phyloP scores from a whole-genome alignment of 2,888 invertebrate species.

The Bruchidius siliquastri region DNA sequence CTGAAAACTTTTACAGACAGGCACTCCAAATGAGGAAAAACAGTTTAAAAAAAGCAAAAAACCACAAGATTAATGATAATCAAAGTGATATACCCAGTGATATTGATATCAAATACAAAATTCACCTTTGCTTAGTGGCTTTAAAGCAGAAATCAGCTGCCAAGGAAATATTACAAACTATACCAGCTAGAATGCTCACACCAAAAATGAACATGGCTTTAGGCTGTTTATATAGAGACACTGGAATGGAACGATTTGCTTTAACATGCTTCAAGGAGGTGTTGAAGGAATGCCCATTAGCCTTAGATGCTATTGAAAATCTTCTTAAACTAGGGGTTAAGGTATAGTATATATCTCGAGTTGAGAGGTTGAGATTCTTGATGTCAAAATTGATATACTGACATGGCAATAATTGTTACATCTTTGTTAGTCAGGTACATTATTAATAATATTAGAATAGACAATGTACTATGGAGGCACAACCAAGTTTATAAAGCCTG shows the following conservation, averaged over 20 bases:
- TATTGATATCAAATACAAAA: conserved; percentile 67
- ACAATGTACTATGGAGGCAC: too few relatives aligned
- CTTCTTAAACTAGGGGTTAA: conserved; percentile 62
- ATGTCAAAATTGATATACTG: too few relatives aligned
- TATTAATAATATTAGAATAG: too few relatives aligned
- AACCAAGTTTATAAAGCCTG: too few relatives aligned
- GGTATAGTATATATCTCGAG: conserved; percentile 23
- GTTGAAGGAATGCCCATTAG: conserved; percentile 63
- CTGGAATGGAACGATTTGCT: conserved; percentile 67
- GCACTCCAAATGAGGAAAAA: conserved; percentile 63
- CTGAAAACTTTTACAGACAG: conserved; percentile 62
- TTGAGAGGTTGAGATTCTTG: too few relatives aligned
- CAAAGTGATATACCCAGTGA: conserved; percentile 55
- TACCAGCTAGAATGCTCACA: conserved; percentile 62
- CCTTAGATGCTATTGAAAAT: conserved; percentile 70
- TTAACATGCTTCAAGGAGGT: conserved; percentile 76
- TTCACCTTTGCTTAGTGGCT: conserved; percentile 65
- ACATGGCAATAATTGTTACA: too few relatives aligned
- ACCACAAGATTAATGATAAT: conserved; percentile 47
- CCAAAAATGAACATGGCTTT: conserved; percentile 73
- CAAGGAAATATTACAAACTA: conserved; percentile 52
- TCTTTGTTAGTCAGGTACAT: too few relatives aligned
- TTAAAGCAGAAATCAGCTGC: conserved; percentile 62
- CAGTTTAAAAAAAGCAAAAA: conserved; percentile 52
- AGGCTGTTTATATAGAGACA: conserved; percentile 66